A percentile compares a stretch with the other conserved stretches of the same genome.
Evolutionary conservation across 2,888 invertebrate species (phyloP).

Genomic region (Autographa pulchrina): DNA sequence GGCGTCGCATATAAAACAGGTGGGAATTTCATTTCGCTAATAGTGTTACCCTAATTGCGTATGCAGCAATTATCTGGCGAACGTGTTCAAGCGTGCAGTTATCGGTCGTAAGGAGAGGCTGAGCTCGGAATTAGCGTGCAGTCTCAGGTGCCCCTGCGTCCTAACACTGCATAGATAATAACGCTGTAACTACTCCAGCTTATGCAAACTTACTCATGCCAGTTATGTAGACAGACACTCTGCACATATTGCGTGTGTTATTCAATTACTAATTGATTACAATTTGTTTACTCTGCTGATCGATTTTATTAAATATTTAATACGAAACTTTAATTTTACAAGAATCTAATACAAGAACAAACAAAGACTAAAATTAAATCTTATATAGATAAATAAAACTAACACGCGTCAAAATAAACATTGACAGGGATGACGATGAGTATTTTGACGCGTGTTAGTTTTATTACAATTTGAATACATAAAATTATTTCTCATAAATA

Average conservation of each 20-base stretch:
- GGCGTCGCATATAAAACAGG: conserved; percentile 55
- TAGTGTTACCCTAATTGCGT: conserved; percentile 78
- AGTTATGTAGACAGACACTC: conserved; percentile 24
- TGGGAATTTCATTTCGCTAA: conserved; percentile 67
- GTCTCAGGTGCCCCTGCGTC: conserved; percentile 70
- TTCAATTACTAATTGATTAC: conserved; percentile 39
- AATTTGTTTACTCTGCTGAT: too few relatives aligned
- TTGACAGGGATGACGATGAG: too few relatives aligned
- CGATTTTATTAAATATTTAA: too few relatives aligned
- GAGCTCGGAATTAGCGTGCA: conserved; percentile 68
- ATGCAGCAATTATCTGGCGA: conserved; percentile 77
- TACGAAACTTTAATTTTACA: too few relatives aligned
- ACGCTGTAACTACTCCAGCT: conserved; percentile 43
- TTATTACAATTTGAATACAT: too few relatives aligned
- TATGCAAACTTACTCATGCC: conserved; percentile 46
- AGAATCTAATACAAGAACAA: too few relatives aligned
- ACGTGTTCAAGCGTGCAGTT: conserved; percentile 74
- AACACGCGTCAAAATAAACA: too few relatives aligned
- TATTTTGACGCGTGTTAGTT: too few relatives aligned
- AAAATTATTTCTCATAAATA: too few relatives aligned
- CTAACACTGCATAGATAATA: conserved; percentile 58
- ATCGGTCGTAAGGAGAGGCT: conserved; percentile 72
- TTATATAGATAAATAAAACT: too few relatives aligned
- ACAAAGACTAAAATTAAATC: too few relatives aligned
- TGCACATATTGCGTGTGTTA: conserved; percentile 30